Evolutionary conservation across 2,113 vertebrate genomes (phyloP).

Genomic region (Trematocara nigrifrons): DNA sequence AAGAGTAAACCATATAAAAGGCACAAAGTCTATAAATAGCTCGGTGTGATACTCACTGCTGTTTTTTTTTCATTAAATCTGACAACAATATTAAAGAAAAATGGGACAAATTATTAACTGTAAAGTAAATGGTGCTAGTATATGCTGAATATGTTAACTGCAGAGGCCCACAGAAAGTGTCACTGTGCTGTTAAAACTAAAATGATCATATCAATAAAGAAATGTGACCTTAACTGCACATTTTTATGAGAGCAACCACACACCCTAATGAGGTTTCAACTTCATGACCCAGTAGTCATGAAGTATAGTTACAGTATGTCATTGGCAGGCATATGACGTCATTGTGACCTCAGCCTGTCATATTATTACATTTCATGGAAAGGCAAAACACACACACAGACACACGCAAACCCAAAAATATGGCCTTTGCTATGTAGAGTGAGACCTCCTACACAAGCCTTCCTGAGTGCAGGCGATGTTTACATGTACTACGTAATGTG

Average conservation of each 20-base stretch:
- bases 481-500: background rate
- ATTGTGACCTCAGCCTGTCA: slow-evolving; percentile 5
- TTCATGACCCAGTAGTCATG: background rate
- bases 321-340: background rate
- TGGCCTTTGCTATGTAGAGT: background rate
- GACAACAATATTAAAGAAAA: background rate
- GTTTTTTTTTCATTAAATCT: background rate
- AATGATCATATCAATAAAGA: background rate
- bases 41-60: background rate
- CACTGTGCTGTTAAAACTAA: background rate
- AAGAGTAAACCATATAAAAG: background rate
- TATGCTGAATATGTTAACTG: background rate
- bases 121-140: background rate
- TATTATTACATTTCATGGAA: background rate
- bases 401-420: background rate
- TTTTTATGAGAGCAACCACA: background rate
- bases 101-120: background rate
- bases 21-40: background rate
- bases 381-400: background rate
- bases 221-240: background rate
- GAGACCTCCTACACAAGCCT: background rate
- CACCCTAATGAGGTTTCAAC: background rate
- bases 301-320: background rate
- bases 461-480: background rate
- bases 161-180: background rate